Conservation (phyloP, 2,113 vertebrate species). For the Raphicerus campestris region DNA sequence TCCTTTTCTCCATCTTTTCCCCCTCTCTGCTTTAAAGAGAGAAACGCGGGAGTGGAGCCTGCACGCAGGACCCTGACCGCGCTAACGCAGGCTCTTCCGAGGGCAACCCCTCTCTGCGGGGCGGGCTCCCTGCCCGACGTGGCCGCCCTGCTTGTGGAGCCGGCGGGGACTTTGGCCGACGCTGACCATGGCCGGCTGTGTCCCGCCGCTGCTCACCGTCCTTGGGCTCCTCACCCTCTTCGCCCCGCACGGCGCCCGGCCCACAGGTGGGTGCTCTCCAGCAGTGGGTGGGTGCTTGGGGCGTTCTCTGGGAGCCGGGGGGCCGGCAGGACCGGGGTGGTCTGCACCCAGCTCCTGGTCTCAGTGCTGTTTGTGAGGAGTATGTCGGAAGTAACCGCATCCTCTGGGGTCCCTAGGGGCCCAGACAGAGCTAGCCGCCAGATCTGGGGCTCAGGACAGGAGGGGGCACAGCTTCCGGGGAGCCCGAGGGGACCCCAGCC, state of each 20-base stretch:
- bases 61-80: no score
- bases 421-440: neutral
- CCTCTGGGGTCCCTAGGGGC: neutral
- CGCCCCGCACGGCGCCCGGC: fast-evolving
- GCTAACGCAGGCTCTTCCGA: neutral
- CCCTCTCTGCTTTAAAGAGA: neutral
- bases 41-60: no score
- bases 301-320: neutral
- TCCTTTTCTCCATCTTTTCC: neutral
- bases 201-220: neutral
- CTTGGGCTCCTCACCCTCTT: neutral
- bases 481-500: neutral
- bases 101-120: neutral
- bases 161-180: neutral
- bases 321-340: no score
- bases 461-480: neutral
- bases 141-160: neutral
- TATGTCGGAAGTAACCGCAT: neutral
- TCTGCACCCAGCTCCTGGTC: neutral
- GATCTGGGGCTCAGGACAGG: neutral
- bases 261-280: neutral
- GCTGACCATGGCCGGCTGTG: neutral
- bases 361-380: neutral
- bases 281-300: neutral
- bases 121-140: neutral